Base-by-base conservation (phyloP, 2,797 vertebrate species). In the Channa striata region DNA sequence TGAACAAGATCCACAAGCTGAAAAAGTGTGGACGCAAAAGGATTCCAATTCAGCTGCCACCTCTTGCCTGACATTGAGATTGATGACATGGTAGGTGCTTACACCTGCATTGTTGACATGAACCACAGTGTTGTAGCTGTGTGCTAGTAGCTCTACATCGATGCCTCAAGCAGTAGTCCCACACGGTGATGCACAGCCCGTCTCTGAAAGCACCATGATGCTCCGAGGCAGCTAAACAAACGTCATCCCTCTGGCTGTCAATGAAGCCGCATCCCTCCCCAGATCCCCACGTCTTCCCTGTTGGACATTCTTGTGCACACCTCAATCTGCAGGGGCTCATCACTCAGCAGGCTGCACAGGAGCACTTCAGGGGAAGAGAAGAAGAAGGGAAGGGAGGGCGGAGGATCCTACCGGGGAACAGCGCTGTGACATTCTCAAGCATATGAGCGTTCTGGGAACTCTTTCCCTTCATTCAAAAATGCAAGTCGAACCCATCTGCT, bases 291-390 rank as follows among this genome's bases (percentile, higher is more conserved):
- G 0, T 69, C 44, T 2, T 53, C 46, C 62, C 68, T 40, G 56
- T 30, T 74, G 62, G 33, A 71, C 11, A 17, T 70, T 65, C 49
- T 60, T 23, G 23, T 67, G 49, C 77, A 81, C 12, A 11, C 36
- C 59, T 77, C 72, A 67, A 65, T 84, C 70, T 86, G 77, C 43
- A 11, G 33, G 46, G 62, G 46, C 42, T 78, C 77, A 67, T 85
- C 78, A 52, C 78, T 84, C 57, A 36, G 63, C 49, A 43, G 65
- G 64, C 65, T 74, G 59, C 72, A 59, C 25, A 57, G 72, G 72
- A 67, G 65, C 52, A 40, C 62, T 75, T 50, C 14, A 59, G 36
- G 59, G 36, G 20, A 16, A 43, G 8, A 60, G 53, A 49, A 12
- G 51, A 34, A 14, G 59, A 50, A 13, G 25, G 25, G 25, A 30